These are phyloP conservation scores for Sebastes trivittatus DNA, from an alignment of 2,797 vertebrate species.

Conservation along the genomic window DNA sequence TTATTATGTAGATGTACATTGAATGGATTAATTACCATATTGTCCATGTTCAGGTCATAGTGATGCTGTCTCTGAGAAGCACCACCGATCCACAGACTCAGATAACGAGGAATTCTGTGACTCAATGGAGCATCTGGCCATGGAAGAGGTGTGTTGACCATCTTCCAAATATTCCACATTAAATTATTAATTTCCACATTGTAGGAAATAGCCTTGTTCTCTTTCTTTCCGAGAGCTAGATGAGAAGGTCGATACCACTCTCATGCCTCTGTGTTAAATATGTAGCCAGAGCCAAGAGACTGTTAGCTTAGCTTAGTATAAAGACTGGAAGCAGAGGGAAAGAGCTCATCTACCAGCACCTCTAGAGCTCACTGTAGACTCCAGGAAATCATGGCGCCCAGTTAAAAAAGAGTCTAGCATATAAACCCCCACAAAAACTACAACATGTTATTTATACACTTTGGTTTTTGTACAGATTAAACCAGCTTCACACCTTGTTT, in stretches of 20 bases:
- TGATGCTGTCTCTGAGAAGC: constrained; percentile 80
- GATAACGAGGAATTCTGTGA: constrained; percentile 92
- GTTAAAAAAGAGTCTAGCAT: background rate
- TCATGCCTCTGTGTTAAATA: background rate
- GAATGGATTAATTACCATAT: background rate
- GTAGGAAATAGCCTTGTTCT: background rate
- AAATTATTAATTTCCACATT: background rate
- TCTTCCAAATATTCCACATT: background rate
- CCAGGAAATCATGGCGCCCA: background rate
- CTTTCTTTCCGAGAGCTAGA: background rate
- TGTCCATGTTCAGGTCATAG: constrained; percentile 60
- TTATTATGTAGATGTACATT: background rate
- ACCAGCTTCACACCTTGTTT: background rate
- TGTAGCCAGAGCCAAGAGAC: background rate
- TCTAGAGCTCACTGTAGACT: background rate
- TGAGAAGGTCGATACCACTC: background rate
- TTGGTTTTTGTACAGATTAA: background rate
- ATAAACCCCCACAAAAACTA: background rate
- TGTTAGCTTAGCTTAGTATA: background rate
- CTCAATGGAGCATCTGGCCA: constrained; percentile 91
- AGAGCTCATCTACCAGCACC: background rate
- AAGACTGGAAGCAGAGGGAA: background rate
- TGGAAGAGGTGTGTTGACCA: constrained; percentile 83
- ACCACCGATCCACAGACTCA: constrained; percentile 86
- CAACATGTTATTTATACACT: background rate